Percentiles rank a stretch among this genome's conserved stretches.
phyloP scores from a whole-genome alignment of 2,113 vertebrate genomes.

The Buteo buteo region DNA sequence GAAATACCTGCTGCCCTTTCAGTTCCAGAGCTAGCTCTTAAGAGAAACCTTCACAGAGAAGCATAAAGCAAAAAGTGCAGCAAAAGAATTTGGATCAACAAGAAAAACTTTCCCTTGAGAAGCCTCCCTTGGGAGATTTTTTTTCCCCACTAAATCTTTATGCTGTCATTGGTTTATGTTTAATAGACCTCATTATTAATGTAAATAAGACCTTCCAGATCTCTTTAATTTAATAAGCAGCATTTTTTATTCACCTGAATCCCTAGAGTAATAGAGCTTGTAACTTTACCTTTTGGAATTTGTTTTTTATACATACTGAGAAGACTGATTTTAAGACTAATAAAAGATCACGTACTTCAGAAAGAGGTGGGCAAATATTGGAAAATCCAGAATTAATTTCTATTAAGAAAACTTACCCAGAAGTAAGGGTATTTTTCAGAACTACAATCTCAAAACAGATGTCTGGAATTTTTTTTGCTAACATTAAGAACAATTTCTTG shows the following conservation, averaged over 20 bases:
- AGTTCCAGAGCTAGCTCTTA: neutral
- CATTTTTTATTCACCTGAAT: neutral
- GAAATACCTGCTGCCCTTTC: neutral
- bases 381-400: neutral
- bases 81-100: neutral
- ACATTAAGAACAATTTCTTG: neutral
- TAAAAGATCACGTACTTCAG: neutral
- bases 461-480: neutral
- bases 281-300: neutral
- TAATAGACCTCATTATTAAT: neutral
- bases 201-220: neutral
- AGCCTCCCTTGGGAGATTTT: neutral
- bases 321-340: neutral
- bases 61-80: neutral
- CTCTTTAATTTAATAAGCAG: neutral
- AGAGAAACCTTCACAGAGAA: neutral
- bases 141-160: neutral
- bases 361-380: neutral
- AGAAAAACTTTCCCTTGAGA: neutral
- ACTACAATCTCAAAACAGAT: neutral
- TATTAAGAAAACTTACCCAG: neutral
- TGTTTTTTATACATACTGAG: neutral
- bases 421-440: neutral
- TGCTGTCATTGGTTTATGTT: neutral
- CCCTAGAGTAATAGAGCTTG: neutral